Base-by-base conservation (phyloP, 2,888 invertebrate genomes). In the Merodon equestris region DNA sequence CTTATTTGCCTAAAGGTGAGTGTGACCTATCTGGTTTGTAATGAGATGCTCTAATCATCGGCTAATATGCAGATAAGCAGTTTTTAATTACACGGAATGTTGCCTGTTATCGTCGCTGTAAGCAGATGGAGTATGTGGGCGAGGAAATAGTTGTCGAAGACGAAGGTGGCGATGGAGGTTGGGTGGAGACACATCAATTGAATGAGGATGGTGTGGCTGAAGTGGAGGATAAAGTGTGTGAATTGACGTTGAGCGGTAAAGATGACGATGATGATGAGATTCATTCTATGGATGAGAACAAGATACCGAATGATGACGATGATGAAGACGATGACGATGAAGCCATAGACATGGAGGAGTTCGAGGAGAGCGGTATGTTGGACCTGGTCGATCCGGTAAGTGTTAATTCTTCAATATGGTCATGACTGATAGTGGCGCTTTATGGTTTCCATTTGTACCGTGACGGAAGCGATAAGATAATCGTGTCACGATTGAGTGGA, bases 41-140 rank as follows among this genome's bases (percentile, higher is more conserved):
- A 53, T 61, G 51, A 51, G 56, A n/a, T 50, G 56, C 18, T 5
- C 10, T 54, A 45, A 44, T 42, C 14, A 9, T 57, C 60, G 38
- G 12, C 47, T 56, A 27, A 4, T 27, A 47, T 56, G 15, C 56
- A 85, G 96, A 97, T 84, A 99, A 99, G 89, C 99, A 99, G 89
- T 99, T 97, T 89, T 92, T 99, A 56, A 94, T 99, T 56, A 99
- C 99, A 0, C 93, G 96, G 83, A 99, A 98, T 92, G 98, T 99
- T 14, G 98, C 99, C 10, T 99, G 99, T 87, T 94, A 95, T 83
- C 94, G 97, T 82, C 91, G 99, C 82, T 99, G 98, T 88, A 97
- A 97, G 89, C 96, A 97, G 83, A 89, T 89, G 88, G 89, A 88
- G 64, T 89, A 88, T 81, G 86, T 87, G 10, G 87, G 87, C 56